Percentiles rank a stretch among this genome's conserved stretches.
Evolutionary conservation across 2,888 invertebrate genomes (phyloP).

Genomic region (Lasioglossum morio): DNA sequence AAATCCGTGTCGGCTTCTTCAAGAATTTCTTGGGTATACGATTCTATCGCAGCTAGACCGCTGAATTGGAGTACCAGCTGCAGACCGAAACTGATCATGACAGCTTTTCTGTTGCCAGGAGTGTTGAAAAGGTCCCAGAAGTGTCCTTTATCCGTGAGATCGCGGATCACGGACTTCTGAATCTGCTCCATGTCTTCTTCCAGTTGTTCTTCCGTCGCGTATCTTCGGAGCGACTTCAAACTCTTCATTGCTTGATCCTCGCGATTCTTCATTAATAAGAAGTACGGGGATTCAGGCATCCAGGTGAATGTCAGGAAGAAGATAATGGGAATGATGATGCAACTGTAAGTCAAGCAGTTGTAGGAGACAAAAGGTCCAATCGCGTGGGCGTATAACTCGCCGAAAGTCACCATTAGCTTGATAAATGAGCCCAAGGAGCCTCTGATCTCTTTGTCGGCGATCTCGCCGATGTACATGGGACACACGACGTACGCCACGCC

Average conservation of each 20-base stretch:
- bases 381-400: conserved; percentile 82
- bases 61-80: conserved; percentile 88
- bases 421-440: conserved; percentile 83
- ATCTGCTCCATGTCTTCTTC: conserved; percentile 83
- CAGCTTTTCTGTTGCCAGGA: conserved; percentile 85
- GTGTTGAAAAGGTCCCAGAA: conserved; percentile 86
- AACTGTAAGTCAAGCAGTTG: conserved; percentile 81
- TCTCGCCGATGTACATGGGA: conserved; percentile 88
- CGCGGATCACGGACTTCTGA: conserved; percentile 85
- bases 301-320: conserved; percentile 86
- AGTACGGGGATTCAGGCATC: conserved; percentile 89
- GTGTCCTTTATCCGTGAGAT: conserved; percentile 86
- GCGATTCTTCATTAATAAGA: conserved; percentile 86
- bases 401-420: conserved; percentile 82
- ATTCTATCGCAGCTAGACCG: conserved; percentile 87
- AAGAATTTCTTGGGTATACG: conserved; percentile 88
- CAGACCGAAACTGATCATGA: conserved; percentile 84
- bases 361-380: conserved; percentile 84
- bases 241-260: conserved; percentile 85
- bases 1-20: conserved; percentile 85
- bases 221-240: conserved; percentile 85
- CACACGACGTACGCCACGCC: conserved; percentile 88
- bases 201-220: conserved; percentile 85
- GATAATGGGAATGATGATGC: conserved; percentile 85
- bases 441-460: conserved; percentile 87